Base-by-base conservation (phyloP, 1,140 invertebrate genomes). In the Megalonaias nervosa region DNA sequence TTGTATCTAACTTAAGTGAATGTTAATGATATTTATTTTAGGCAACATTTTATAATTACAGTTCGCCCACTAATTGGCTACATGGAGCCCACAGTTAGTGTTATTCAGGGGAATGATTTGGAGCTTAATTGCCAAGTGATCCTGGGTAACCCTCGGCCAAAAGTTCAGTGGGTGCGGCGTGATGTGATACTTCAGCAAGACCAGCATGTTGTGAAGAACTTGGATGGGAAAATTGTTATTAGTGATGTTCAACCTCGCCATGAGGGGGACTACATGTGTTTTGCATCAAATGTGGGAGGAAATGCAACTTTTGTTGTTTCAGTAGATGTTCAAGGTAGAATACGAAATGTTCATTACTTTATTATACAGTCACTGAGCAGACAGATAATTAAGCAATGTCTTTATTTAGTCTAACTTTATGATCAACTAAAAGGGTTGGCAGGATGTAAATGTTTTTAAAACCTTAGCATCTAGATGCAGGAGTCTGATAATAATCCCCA, bases 211-310 rank as follows among this genome's bases (percentile, higher is more conserved):
- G 70, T 62, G 3, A 75, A 74, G 38, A 66, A 71, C 16, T 77
- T 68, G 19, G 73, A 81, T 15, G 87, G 85, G 0, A 84, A 74
- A 38, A 64, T 91, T 4, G 67, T 75, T 19, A 87, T 91, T n/a
- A 76, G 58, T 15, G 81, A 89, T 73, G 84, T 88, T 9, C 75
- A 78, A 71, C 74, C 82, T 16, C 77, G 75, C 17, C 87, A 92
- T 75, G 87, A 90, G 71, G 92, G 91, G 55, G 86, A 89, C 11
- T 92, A 92, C 77, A 84, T 87, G 0, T 92, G 92, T 86, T 69
- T 86, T 14, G 92, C 92, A 1, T 82, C 80, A 38, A 92, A 91
- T 82, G 84, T 90, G 31, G 92, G 90, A 21, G 92, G 92, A 14
- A 92, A 91, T 76, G 88, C 91, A 12, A 89, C 90, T 0, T 86